phyloP scores from a whole-genome alignment of 2,113 vertebrate genomes.

The Camelus bactrianus region DNA sequence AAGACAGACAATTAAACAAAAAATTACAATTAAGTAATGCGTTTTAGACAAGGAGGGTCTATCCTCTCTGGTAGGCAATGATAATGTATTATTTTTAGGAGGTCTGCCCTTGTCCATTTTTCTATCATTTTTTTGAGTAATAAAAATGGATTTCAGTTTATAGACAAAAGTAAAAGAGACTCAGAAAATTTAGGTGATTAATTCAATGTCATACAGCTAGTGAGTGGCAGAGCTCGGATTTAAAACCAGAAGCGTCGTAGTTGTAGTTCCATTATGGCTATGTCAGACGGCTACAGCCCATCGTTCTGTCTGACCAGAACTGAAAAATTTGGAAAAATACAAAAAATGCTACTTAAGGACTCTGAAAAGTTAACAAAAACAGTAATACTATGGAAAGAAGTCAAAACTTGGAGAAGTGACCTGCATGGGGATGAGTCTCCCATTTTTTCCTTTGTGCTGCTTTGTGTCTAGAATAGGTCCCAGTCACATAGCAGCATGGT shows the following conservation, averaged over 20 bases:
- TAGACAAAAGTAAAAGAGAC: conserved; percentile 23
- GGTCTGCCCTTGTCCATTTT: background rate
- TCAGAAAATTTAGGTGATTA: background rate
- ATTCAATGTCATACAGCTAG: background rate
- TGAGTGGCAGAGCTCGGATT: background rate
- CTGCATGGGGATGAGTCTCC: background rate
- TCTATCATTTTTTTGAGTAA: background rate
- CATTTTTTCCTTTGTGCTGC: background rate
- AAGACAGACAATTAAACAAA: background rate
- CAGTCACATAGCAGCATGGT: background rate
- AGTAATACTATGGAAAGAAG: background rate
- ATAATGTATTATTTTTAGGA: background rate
- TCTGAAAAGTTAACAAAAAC: background rate
- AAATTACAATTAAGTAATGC: background rate
- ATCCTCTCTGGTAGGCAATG: background rate
- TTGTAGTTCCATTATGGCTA: background rate
- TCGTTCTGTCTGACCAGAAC: background rate
- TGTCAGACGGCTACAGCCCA: background rate
- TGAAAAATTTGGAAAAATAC: background rate
- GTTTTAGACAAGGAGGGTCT: background rate
- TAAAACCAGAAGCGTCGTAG: background rate
- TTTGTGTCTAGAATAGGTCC: background rate
- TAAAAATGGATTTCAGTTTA: background rate
- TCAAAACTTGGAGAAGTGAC: background rate
- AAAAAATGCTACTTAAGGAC: background rate